Evolutionary conservation across 2,797 vertebrate species (phyloP).

Genomic region (Gymnoscopelus braueri): DNA sequence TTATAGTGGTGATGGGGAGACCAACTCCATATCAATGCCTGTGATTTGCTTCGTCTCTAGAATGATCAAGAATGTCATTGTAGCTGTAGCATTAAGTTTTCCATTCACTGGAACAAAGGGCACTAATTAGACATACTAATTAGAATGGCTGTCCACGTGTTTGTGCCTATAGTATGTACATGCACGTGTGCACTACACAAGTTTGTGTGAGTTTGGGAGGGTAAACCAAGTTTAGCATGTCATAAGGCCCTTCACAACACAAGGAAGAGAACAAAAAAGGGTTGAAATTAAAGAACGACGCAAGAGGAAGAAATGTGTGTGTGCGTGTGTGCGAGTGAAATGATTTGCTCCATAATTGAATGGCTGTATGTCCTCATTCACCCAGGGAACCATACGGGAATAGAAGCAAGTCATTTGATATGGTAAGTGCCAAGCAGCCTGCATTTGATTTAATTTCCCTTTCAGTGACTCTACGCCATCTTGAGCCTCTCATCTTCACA

Average conservation of each 20-base stretch:
- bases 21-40: background rate
- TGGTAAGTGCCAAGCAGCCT: constrained; percentile 29
- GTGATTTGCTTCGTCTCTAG: background rate
- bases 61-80: no score
- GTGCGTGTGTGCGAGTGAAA: constrained; percentile 18
- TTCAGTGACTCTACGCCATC: constrained; percentile 21
- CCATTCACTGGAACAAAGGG: no score
- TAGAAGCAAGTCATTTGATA: constrained; percentile 48
- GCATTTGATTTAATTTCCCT: constrained; percentile 46
- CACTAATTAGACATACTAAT: no score
- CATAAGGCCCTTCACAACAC: background rate
- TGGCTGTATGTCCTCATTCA: constrained; percentile 55
- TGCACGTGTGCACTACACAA: no score
- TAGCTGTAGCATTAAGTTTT: no score
- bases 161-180: no score
- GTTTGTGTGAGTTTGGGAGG: background rate
- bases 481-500: constrained; percentile 25
- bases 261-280: background rate
- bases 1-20: no score
- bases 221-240: background rate
- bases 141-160: no score
- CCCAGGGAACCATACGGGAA: constrained; percentile 22
- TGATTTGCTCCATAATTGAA: constrained; percentile 25
- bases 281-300: constrained; percentile 34
- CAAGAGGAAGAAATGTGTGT: constrained; percentile 20